Conservation (phyloP, 2,797 vertebrate species). For the Tolypeutes matacus region DNA sequence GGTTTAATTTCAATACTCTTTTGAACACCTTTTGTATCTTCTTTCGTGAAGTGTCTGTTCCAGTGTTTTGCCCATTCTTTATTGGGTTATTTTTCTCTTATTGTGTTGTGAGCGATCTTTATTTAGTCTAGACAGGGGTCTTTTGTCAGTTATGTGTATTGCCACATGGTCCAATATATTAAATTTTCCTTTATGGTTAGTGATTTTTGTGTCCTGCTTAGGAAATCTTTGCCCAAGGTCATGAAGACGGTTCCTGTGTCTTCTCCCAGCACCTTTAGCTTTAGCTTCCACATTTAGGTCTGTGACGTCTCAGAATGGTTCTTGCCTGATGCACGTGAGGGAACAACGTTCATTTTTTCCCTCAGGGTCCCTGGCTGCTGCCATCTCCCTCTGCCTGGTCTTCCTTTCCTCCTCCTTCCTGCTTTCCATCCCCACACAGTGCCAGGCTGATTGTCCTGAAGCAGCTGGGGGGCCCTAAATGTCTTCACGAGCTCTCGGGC, state of each 20-base stretch:
- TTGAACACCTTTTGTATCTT: not conserved
- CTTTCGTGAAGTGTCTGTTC: slow-evolving; percentile 3
- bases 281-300: not conserved
- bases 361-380: not conserved
- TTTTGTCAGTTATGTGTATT: not conserved
- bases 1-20: not conserved
- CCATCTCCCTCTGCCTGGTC: not conserved
- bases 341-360: not conserved
- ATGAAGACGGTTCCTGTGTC: not conserved
- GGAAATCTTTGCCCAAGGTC: not conserved
- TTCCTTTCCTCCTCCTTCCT: not conserved
- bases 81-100: not conserved
- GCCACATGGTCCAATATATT: not conserved
- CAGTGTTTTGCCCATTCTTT: not conserved
- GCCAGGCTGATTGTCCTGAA: not conserved
- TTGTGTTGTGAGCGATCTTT: not conserved
- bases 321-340: not conserved
- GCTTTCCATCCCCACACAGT: not conserved
- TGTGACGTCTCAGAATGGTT: not conserved
- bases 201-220: not conserved
- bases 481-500: not conserved
- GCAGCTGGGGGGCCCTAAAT: not conserved
- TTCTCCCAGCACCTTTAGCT: not conserved
- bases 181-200: not conserved
- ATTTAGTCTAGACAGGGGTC: not conserved